Evolutionary conservation across 2,888 invertebrate species (phyloP), one percentile per base, ranked within the genome.

Genomic region (Agrotis ipsilon): DNA sequence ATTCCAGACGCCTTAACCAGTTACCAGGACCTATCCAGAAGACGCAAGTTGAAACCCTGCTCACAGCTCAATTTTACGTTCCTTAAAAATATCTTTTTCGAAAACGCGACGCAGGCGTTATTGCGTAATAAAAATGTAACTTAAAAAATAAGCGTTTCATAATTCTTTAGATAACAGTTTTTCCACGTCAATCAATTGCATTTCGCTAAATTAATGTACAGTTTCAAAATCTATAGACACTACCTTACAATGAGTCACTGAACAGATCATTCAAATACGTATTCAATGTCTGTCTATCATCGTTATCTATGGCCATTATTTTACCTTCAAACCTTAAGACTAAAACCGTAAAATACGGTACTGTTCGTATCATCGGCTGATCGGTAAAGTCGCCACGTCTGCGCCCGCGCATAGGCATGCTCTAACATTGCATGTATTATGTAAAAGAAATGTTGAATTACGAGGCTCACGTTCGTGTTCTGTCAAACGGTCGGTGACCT

Each of bases 401-500:
- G 45, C 32, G 43, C 3, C 27, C n/a, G 51, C 1, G 57, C 54
- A 52, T 61, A 73, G 3, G 54, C 51, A 52, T 69, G 76, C 32
- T 81, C 60, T 68, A 80, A 72, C 78, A 72, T 76, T 77, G 81
- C 78, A 79, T 71, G 73, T 75, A 82, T 91, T 91, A 90, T 87
- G 87, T 89, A 90, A 90, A 86, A 81, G 70, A 73, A 76, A 72
- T 85, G 80, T 80, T 84, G 79, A 83, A 87, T 89, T 89, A 89
- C 87, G 89, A 87, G 85, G 87, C 81, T 79, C 82, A 86, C 83
- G 80, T 80, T 75, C 72, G 72, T 74, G 73, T 83, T 77, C 81
- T 79, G 78, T 75, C 84, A 81, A 79, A 75, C 88, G 93, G 92
- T 93, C 92, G 87, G 73, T 72, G 91, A 93, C 90, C 93, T 89